These are phyloP conservation scores for Caenorhabditis latens DNA, from an alignment of 1,140 invertebrate genomes.

Conservation along the genomic window DNA sequence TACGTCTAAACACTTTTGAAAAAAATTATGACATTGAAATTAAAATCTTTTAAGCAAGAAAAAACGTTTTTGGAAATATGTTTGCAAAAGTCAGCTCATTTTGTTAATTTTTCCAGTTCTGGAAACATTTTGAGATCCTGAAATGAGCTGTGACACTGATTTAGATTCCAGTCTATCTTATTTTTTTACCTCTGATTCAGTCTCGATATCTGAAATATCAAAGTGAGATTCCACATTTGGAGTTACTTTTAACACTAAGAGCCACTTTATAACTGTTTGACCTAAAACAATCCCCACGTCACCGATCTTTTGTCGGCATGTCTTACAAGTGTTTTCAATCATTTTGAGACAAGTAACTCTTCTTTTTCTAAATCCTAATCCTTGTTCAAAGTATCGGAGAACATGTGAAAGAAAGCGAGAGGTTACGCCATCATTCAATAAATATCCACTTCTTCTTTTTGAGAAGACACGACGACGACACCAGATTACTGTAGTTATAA, in stretches of 20 bases:
- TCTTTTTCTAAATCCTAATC: conserved; percentile 36
- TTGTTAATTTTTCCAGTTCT: too few species aligned
- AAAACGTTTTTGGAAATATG: too few species aligned
- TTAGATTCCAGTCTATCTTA: too few species aligned
- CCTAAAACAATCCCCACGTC: not conserved
- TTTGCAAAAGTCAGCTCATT: too few species aligned
- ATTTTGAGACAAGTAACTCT: not conserved
- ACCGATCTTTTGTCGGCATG: not conserved
- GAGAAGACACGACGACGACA: conserved; percentile 16
- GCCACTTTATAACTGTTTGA: too few species aligned
- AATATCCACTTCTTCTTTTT: conserved; percentile 26
- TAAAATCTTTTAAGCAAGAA: too few species aligned
- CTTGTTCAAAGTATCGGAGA: conserved; percentile 35
- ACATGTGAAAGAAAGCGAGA: conserved; percentile 49
- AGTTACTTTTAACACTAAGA: too few species aligned
- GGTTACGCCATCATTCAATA: conserved; percentile 52
- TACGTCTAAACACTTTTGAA: not conserved
- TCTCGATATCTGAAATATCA: too few species aligned
- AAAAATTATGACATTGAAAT: not conserved
- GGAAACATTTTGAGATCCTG: too few species aligned
- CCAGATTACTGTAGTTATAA: conserved; percentile 41
- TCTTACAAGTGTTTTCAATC: not conserved
- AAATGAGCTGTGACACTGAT: too few species aligned
- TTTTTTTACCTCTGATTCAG: too few species aligned
- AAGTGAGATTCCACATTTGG: too few species aligned